These are phyloP conservation scores for Danio rerio DNA, from an alignment of 2,113 vertebrate species.

Conservation along the genomic window GRCz12tu NC_133176.1:8420001-8420500, in stretches of 20 bases:
- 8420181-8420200: not conserved
- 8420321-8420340: too few species aligned
- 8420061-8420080: not conserved
- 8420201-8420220: constrained; percentile 2
- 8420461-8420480: too few species aligned
- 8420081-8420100: not conserved
- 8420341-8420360: too few species aligned
- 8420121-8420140: not conserved
- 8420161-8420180: not conserved
- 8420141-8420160: not conserved
- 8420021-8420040: not conserved
- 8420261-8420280: not conserved
- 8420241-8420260: not conserved
- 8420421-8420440: too few species aligned
- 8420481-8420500: too few species aligned
- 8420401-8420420: too few species aligned
- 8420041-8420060: constrained; percentile 5
- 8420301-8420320: not conserved
- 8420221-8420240: not conserved
- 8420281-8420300: not conserved
- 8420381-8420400: too few species aligned
- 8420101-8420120: not conserved
- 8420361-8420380: too few species aligned
- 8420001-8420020: not conserved
- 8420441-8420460: too few species aligned